phyloP scores from a whole-genome alignment of 1,140 invertebrate genomes.

The Cyclargus thomasi region DNA sequence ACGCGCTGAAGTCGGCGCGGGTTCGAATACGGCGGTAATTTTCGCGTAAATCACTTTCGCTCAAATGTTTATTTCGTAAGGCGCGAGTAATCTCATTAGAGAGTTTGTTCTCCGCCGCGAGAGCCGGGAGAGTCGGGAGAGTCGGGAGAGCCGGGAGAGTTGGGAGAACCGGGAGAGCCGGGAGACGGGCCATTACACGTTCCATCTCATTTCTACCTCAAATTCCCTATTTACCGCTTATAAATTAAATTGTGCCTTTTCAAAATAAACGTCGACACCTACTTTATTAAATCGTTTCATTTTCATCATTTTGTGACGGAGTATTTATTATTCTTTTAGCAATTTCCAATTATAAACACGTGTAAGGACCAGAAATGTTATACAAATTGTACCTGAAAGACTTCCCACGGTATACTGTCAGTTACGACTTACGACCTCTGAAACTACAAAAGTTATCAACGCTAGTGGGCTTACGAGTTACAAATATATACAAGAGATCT shows the following conservation, averaged over 20 bases:
- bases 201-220: background rate
- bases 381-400: no score
- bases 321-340: no score
- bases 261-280: background rate
- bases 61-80: constrained; percentile 24
- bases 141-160: background rate
- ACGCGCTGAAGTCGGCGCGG: background rate
- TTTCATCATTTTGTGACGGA: no score
- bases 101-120: background rate
- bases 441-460: no score
- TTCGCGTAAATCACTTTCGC: constrained; percentile 24
- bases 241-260: constrained; percentile 4
- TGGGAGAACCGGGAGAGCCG: background rate
- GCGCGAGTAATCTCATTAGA: constrained; percentile 15
- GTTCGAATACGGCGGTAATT: constrained; percentile 20
- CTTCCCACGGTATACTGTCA: no score
- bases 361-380: no score
- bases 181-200: background rate
- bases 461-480: no score
- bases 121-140: background rate
- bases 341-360: no score
- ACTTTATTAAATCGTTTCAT: background rate
- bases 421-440: no score
- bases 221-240: background rate
- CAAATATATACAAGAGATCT: no score